Evolutionary conservation across 2,888 invertebrate species (phyloP).

Genomic region (Lysandra bellargus): DNA sequence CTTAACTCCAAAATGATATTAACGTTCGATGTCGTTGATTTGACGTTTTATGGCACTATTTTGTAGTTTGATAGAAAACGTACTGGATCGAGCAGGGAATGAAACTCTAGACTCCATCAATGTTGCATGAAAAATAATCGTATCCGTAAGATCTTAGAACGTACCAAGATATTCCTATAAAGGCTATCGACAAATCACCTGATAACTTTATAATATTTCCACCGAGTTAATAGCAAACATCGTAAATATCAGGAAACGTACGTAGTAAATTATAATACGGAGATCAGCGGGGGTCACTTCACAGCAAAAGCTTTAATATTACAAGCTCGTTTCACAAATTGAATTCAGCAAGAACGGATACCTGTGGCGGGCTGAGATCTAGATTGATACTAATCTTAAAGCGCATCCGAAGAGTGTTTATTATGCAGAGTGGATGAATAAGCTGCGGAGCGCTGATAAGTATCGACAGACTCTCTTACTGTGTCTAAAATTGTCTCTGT

Average conservation of each 20-base stretch:
- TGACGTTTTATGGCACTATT: too few relatives aligned
- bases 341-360: slow-evolving; percentile 42
- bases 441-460: slow-evolving; percentile 31
- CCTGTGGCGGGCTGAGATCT: slow-evolving; percentile 37
- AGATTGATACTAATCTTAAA: slow-evolving; percentile 39
- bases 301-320: slow-evolving; percentile 46
- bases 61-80: too few relatives aligned
- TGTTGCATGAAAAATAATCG: too few relatives aligned
- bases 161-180: background rate
- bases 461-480: slow-evolving; percentile 28
- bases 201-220: background rate
- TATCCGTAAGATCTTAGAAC: background rate
- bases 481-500: slow-evolving; percentile 25
- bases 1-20: too few relatives aligned
- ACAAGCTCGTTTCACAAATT: slow-evolving; percentile 46
- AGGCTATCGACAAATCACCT: background rate
- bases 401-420: slow-evolving; percentile 42
- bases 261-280: slow-evolving; percentile 36
- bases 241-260: slow-evolving; percentile 8
- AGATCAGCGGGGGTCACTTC: slow-evolving; percentile 12
- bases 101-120: too few relatives aligned
- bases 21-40: too few relatives aligned
- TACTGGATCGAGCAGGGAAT: too few relatives aligned
- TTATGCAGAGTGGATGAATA: slow-evolving; percentile 40
- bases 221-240: background rate